Percentiles rank a stretch among this genome's conserved stretches.
These are phyloP conservation scores for Lutjanus campechanus DNA, from an alignment of 2,797 vertebrate species.

Conservation along the genomic window DNA sequence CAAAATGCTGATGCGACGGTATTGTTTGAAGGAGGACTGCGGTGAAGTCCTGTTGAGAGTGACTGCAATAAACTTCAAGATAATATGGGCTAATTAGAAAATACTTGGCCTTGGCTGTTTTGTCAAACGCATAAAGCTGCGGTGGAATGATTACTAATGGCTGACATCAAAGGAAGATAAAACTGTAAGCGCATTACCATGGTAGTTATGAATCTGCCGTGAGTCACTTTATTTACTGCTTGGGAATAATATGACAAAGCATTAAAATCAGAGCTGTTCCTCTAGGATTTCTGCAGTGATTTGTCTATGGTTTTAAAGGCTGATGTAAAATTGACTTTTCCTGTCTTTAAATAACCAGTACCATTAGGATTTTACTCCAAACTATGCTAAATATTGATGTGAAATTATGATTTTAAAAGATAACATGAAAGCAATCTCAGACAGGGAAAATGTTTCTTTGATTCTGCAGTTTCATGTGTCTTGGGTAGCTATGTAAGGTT, in stretches of 20 bases:
- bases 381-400: neutral
- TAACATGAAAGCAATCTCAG: neutral
- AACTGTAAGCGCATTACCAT: constrained; percentile 39
- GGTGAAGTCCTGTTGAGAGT: constrained; percentile 32
- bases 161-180: constrained; percentile 60
- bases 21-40: constrained; percentile 49
- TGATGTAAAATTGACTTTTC: neutral
- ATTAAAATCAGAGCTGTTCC: neutral
- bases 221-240: constrained; percentile 57
- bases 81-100: constrained; percentile 69
- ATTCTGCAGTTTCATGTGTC: neutral
- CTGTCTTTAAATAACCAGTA: neutral
- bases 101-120: constrained; percentile 57
- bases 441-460: neutral
- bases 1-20: constrained; percentile 58
- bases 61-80: constrained; percentile 59
- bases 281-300: neutral
- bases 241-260: constrained; percentile 22
- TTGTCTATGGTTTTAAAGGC: neutral
- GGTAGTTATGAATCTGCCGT: constrained; percentile 41
- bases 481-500: neutral
- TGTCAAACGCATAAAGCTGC: constrained; percentile 52
- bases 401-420: neutral
- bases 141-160: constrained; percentile 53
- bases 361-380: neutral